Percentiles rank a stretch among this genome's conserved stretches.
phyloP scores from a whole-genome alignment of 1,140 invertebrate species.

The Vanessa tameamea region DNA sequence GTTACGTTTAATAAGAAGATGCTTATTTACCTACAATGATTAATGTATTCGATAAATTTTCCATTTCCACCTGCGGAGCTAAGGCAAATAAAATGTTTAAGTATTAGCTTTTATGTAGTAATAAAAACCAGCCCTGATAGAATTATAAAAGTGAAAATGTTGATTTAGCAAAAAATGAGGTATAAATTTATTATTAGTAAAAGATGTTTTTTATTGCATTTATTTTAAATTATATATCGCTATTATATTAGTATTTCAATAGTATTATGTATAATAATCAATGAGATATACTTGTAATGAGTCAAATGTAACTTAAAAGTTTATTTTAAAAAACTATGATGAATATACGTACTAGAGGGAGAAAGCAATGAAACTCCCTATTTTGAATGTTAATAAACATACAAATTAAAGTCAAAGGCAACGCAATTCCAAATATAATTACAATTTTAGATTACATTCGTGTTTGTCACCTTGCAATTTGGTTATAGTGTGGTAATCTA shows the following conservation, averaged over 20 bases:
- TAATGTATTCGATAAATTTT: constrained; percentile 40
- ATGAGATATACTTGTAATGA: too few relatives aligned
- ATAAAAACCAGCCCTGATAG: too few relatives aligned
- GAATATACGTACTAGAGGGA: neutral
- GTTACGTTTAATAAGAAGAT: neutral
- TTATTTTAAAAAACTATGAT: too few relatives aligned
- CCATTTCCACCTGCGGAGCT: constrained; percentile 22
- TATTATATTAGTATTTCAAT: too few relatives aligned
- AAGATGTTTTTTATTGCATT: too few relatives aligned
- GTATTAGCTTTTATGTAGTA: neutral
- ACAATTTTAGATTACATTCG: constrained; percentile 10
- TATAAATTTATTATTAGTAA: too few relatives aligned
- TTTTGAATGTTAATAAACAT: neutral
- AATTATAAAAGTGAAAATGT: too few relatives aligned
- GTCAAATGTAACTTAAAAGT: too few relatives aligned
- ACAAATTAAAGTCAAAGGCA: neutral
- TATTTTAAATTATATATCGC: too few relatives aligned
- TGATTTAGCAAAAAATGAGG: too few relatives aligned
- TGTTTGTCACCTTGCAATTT: neutral
- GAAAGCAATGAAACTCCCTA: neutral
- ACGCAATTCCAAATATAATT: constrained; percentile 3
- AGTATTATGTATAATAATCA: too few relatives aligned
- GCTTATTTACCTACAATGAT: constrained; percentile 39
- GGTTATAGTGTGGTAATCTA: neutral
- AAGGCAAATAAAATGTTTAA: neutral